Evolutionary conservation across 2,888 invertebrate genomes (phyloP).

Genomic region (Tridacna gigas): DNA sequence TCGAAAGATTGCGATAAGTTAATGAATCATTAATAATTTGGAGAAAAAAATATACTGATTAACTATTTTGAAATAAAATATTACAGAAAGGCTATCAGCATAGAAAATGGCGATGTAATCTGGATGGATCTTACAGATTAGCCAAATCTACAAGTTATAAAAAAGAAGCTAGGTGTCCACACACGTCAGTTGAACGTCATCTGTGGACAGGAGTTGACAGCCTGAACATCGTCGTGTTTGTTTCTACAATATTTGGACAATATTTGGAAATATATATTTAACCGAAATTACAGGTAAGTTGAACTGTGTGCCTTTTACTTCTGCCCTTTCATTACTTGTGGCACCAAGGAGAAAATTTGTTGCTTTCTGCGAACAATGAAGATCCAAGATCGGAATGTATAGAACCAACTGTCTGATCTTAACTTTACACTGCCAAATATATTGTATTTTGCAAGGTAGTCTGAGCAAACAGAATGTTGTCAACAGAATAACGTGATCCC

Average conservation of each 20-base stretch:
- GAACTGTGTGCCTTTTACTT: too few relatives aligned
- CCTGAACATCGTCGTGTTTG: background rate
- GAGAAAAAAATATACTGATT: conserved; percentile 5
- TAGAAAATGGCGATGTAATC: conserved; percentile 8
- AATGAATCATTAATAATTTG: conserved; percentile 18
- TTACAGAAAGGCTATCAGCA: background rate
- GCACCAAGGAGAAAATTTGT: too few relatives aligned
- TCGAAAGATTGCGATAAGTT: conserved; percentile 13
- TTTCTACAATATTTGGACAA: conserved; percentile 12
- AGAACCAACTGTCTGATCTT: too few relatives aligned
- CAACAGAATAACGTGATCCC: too few relatives aligned
- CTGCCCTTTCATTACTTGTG: too few relatives aligned
- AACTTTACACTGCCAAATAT: too few relatives aligned
- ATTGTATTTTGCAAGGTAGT: too few relatives aligned
- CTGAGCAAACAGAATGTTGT: too few relatives aligned
- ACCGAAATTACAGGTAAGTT: background rate
- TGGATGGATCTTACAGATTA: conserved; percentile 7
- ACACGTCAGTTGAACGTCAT: conserved; percentile 61
- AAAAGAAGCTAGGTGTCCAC: conserved; percentile 42
- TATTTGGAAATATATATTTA: conserved; percentile 10
- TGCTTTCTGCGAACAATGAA: too few relatives aligned
- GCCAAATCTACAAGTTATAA: conserved; percentile 19
- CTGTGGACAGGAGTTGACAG: conserved; percentile 57
- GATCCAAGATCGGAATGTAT: too few relatives aligned
- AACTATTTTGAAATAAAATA: conserved; percentile 4